Conservation (phyloP, 1,140 invertebrate species). For the Microplitis demolitor region DNA sequence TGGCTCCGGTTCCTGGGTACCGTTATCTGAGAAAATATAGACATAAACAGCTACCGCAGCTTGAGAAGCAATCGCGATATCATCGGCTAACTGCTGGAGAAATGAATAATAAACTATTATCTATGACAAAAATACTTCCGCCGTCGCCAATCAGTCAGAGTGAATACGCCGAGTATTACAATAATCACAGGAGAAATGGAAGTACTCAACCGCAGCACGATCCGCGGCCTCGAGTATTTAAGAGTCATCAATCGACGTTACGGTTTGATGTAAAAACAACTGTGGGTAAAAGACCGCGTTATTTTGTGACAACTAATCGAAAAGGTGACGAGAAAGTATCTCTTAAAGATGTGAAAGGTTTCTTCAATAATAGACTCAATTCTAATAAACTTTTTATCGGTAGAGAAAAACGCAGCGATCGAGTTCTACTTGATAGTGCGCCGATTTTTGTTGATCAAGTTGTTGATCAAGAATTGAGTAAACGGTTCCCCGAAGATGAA, state of each 20-base stretch:
- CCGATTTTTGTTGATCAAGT: conserved; percentile 36
- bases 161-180: conserved; percentile 31
- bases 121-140: conserved; percentile 33
- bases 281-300: background rate
- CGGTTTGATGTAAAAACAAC: background rate
- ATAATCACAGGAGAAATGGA: conserved; percentile 11
- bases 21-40: background rate
- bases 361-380: background rate
- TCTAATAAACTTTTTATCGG: background rate
- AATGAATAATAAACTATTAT: background rate
- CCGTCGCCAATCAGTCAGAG: conserved; percentile 29
- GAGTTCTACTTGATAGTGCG: conserved; percentile 38
- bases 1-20: background rate
- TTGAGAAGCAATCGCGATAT: background rate
- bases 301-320: background rate
- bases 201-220: conserved; percentile 1
- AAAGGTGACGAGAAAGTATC: conserved; percentile 1
- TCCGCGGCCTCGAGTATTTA: background rate
- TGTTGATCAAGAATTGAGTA: conserved; percentile 46
- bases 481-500: conserved; percentile 39
- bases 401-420: conserved; percentile 5
- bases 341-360: background rate
- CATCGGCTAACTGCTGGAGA: background rate
- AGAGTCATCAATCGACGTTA: background rate
- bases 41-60: too few species aligned